phyloP scores from a whole-genome alignment of 2,888 invertebrate species.

The Drosophila hawaiiensis region DNA sequence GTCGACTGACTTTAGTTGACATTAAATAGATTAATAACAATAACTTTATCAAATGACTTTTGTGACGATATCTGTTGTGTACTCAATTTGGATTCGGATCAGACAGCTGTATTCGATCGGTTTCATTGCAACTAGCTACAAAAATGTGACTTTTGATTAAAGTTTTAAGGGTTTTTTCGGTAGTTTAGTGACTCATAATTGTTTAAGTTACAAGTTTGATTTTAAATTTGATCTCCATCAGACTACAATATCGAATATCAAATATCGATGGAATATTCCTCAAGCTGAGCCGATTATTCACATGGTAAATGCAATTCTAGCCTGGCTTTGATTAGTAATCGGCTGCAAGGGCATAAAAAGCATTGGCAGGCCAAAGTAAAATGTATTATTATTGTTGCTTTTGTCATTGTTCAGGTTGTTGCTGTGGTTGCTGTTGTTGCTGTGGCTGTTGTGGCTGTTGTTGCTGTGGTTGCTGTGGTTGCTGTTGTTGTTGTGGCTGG shows the following conservation, averaged over 20 bases:
- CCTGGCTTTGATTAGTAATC: not conserved
- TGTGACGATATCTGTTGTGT: not conserved
- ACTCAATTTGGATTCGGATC: not conserved
- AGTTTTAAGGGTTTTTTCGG: not conserved
- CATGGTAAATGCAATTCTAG: not conserved
- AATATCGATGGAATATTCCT: not conserved
- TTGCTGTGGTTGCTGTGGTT: conserved; percentile 6
- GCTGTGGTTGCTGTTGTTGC: conserved; percentile 5
- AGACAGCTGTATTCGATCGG: not conserved
- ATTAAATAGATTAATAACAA: not conserved
- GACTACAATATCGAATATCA: not conserved
- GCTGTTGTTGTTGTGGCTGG: conserved; percentile 16
- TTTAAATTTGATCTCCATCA: not conserved
- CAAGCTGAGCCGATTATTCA: not conserved
- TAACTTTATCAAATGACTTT: not conserved
- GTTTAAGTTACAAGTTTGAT: not conserved
- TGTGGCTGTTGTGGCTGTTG: conserved; percentile 8
- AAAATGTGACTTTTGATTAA: not conserved
- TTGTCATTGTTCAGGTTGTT: conserved; percentile 4
- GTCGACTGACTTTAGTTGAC: not conserved
- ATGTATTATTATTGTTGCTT: not conserved
- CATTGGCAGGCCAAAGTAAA: conserved; percentile 21
- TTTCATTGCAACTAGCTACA: not conserved
- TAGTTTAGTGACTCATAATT: not conserved
- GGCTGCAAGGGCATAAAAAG: conserved; percentile 20